Base-by-base conservation (phyloP, 2,113 vertebrate genomes). In the Gallinago undulata region DNA sequence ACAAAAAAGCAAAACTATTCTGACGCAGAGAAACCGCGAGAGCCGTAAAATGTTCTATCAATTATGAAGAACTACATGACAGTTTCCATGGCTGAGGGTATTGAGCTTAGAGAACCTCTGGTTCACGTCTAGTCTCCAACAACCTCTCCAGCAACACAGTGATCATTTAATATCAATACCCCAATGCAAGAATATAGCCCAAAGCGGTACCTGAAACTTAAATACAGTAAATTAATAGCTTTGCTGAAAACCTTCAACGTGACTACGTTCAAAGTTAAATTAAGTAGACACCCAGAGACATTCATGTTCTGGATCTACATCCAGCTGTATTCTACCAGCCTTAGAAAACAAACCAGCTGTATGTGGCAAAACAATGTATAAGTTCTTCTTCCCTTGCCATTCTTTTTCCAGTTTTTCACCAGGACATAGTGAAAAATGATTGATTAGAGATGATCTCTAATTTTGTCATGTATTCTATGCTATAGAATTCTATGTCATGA, bases 1-100 rank as follows among this genome's bases (percentile, higher is more conserved):
- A 96, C 95, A 97, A 78, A 95, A 94, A 94, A 86, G 51, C 66
- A 66, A 90, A 77, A 18, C 76, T 50, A 3, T 13, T 79, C 24
- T 33, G 12, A 70, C n/a, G 14, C 5, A 47, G 14, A 45, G 23
- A 33, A 67, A 53, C 24, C 78, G 30, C 53, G 10, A 59, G 51
- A 92, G 48, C 48, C 60, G 39, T 78, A 68, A 74, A 93, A 67
- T 5, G 7, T 6, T 24, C 21, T 9, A 47, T 67, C 69, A 57
- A 64, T 69, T 76, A 91, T 4, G 2, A 90, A 92, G 9, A 67
- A 28, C 41, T 67, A 51, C 41, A 17, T 7, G 25, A 80, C 4
- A 56, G 13, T 51, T 78, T 84, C 81, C 82, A 67, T 0, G 16
- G 41, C 47, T 86, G 39, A 77, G 22, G 16, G 9, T 14, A 7